Conservation (phyloP, 2,888 invertebrate genomes). For the Agrotis exclamationis region DNA sequence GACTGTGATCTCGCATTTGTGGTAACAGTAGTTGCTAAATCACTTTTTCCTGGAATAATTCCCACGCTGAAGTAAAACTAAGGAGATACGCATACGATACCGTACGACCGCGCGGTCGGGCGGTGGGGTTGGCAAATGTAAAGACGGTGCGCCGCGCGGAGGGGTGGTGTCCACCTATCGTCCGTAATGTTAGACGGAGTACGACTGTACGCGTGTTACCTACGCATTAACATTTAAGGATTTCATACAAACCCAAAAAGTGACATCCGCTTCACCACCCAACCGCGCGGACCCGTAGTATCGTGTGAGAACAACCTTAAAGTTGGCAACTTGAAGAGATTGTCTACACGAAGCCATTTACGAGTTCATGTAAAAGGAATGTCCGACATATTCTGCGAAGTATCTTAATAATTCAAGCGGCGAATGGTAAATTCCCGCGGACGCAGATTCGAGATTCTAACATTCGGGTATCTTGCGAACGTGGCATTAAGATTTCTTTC, state of each 20-base stretch:
- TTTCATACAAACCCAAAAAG: no score
- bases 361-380: conserved; percentile 31
- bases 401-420: conserved; percentile 22
- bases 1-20: conserved; percentile 36
- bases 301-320: background rate
- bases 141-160: no score
- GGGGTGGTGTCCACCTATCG: no score
- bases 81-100: no score
- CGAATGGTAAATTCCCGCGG: conserved; percentile 10
- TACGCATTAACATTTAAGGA: no score
- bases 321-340: conserved; percentile 31
- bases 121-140: no score
- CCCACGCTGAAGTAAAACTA: conserved; percentile 34
- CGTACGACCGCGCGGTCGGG: no score
- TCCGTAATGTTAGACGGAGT: no score
- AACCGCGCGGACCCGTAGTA: no score
- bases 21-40: conserved; percentile 49
- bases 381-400: conserved; percentile 6
- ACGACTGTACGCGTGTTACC: no score
- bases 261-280: no score
- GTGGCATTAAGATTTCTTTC: background rate
- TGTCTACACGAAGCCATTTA: conserved; percentile 24
- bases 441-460: background rate
- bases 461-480: conserved; percentile 14
- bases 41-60: conserved; percentile 42